A percentile compares a stretch with the other conserved stretches of the same genome.
Evolutionary conservation across 1,140 invertebrate species (phyloP).

Genomic region (Philopotamus ludificatus): DNA sequence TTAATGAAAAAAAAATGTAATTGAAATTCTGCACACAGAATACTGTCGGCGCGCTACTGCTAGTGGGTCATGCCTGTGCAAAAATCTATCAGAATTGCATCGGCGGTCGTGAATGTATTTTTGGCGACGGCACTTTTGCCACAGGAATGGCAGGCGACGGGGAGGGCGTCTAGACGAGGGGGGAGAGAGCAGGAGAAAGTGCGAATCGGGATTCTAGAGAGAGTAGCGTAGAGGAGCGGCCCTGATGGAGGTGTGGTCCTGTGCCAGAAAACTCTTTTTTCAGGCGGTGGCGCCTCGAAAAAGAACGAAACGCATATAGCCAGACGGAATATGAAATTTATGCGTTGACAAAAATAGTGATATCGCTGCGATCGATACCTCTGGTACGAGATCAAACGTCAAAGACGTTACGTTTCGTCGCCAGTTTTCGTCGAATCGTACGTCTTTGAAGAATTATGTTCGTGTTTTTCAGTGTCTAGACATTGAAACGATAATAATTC

Average conservation of each 20-base stretch:
- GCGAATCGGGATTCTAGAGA: background rate
- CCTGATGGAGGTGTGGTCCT: background rate
- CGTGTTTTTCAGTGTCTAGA: conserved; percentile 23
- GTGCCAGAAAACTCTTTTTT: no score
- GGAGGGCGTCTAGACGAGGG: conserved; percentile 6
- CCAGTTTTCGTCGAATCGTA: background rate
- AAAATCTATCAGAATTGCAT: conserved; percentile 4
- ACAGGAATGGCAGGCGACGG: background rate
- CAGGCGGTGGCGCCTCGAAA: no score
- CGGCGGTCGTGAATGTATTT: background rate
- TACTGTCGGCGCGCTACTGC: background rate
- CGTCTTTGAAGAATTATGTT: conserved; percentile 2
- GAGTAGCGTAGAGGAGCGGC: background rate
- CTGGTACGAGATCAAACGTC: background rate
- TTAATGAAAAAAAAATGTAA: no score
- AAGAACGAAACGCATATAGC: no score
- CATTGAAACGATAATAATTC: conserved; percentile 17
- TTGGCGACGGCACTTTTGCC: background rate
- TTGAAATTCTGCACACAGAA: no score
- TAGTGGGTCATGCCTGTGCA: no score
- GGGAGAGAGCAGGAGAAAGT: background rate
- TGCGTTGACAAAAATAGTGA: no score
- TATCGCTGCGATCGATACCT: no score
- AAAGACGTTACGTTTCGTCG: background rate
- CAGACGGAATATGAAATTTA: no score